Base-by-base conservation (phyloP, 2,113 vertebrate genomes). In the Ceuthmochares aereus region DNA sequence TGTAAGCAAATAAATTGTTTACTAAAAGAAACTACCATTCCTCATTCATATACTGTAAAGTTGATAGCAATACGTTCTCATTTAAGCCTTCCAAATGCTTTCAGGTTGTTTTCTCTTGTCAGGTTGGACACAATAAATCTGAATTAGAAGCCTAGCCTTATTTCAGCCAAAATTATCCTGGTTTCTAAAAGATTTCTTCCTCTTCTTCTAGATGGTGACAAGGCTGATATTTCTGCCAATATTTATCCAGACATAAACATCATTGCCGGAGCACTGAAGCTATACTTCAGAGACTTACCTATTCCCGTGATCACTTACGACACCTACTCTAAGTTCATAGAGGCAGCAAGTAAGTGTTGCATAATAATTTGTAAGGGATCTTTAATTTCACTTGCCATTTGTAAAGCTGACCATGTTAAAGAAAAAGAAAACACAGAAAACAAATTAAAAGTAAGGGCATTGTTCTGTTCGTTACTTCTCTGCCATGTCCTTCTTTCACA, bases 281-380 rank as follows among this genome's bases (percentile, higher is more conserved):
- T 99, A 6, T 99, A 99, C 95, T 98, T 99, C 97, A 98, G 99
- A 98, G 99, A 99, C 94, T 98, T 99, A 81, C 99, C 99, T 1
- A 99, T 99, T 96, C 99, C 99, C 0, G 97, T 99, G 95, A 99
- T 99, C 95, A 99, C 99, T 9, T 99, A 99, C 7, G 98, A 99
- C 83, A 98, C 99, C 80, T 99, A 99, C 95, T 98, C 99, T 95
- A 99, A 98, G 97, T 99, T 99, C 96, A 99, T 99, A 97, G 99
- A 99, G 75, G 99, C 99, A 96, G 99, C 99, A 58, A 99, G 99
- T 99, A 98, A 99, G 99, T 97, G 95, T 12, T 63, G 9, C 40
- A 16, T 34, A 51, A 54, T 67, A 60, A 76, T 95, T 81, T 84
- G 49, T 32, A 72, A n/a, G 0, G 0, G 1, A 30, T 52, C 52